A percentile compares a stretch with the other conserved stretches of the same genome.
Conservation (phyloP, 2,797 vertebrate genomes). For the Benthosema pterotum region DNA sequence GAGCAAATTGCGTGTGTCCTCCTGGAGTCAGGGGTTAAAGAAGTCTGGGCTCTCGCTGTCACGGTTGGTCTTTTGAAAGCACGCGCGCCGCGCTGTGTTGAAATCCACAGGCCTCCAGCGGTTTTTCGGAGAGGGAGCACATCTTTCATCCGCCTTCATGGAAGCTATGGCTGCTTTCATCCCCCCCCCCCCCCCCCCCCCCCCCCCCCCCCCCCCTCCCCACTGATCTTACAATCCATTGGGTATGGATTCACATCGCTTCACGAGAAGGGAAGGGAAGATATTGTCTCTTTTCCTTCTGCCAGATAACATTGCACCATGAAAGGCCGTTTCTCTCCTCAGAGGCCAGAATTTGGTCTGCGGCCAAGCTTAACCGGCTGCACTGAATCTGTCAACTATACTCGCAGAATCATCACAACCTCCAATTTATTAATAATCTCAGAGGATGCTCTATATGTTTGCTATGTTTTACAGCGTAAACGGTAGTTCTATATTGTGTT, state of each 20-base stretch:
- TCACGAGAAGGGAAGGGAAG: slow-evolving; percentile 50
- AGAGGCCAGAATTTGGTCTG: slow-evolving; percentile 37
- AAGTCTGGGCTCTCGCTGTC: slow-evolving; percentile 29
- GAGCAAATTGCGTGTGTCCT: slow-evolving; percentile 34
- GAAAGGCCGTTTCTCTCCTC: slow-evolving; percentile 27
- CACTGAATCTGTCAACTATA: slow-evolving; percentile 14
- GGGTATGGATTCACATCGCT: slow-evolving; percentile 20
- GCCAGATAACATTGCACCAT: slow-evolving; percentile 31
- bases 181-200: slow-evolving; percentile 33
- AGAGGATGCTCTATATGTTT: slow-evolving; percentile 4
- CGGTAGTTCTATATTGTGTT: no score
- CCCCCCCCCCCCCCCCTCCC: slow-evolving; percentile 28
- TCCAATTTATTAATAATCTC: slow-evolving; percentile 18
- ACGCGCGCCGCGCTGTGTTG: not conserved
- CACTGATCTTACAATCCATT: slow-evolving; percentile 59
- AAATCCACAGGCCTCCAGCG: slow-evolving; percentile 8
- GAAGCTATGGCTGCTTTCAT: slow-evolving; percentile 37
- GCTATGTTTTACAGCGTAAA: not conserved
- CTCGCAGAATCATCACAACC: slow-evolving; percentile 2
- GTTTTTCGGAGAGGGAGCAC: slow-evolving; percentile 7
- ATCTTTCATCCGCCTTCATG: slow-evolving; percentile 35
- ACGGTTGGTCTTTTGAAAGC: slow-evolving; percentile 10
- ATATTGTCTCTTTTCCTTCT: slow-evolving; percentile 35
- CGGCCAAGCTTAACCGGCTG: not conserved
- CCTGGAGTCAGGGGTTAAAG: not conserved